Evolutionary conservation across 2,113 vertebrate species (phyloP).

Genomic region (Ophthalmotilapia sp.): DNA sequence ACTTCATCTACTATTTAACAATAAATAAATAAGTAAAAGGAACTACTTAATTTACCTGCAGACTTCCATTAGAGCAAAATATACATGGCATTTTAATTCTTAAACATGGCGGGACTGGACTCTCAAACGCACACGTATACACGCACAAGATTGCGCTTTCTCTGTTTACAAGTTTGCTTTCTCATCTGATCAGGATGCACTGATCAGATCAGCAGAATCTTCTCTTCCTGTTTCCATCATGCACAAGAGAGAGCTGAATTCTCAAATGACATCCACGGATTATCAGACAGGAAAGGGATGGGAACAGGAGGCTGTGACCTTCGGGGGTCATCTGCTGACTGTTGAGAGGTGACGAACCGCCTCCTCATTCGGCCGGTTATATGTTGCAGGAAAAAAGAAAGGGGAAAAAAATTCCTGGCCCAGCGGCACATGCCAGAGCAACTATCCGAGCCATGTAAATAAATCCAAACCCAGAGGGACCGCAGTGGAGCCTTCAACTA

Average conservation of each 20-base stretch:
- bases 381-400: neutral
- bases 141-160: neutral
- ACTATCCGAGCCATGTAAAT: neutral
- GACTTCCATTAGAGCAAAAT: neutral
- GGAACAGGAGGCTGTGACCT: constrained; percentile 37
- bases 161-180: neutral
- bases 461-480: neutral
- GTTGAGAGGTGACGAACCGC: neutral
- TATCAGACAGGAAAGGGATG: constrained; percentile 50
- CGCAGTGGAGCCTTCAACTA: neutral
- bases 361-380: neutral
- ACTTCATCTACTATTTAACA: neutral
- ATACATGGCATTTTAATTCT: neutral
- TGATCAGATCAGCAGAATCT: neutral
- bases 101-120: neutral
- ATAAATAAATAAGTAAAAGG: neutral
- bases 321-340: constrained; percentile 28
- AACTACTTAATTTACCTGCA: neutral
- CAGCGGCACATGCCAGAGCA: neutral
- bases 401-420: neutral
- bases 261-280: constrained; percentile 14
- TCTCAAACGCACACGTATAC: neutral
- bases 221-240: constrained; percentile 23
- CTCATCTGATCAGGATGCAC: neutral
- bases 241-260: neutral